phyloP scores from a whole-genome alignment of 2,888 invertebrate genomes.

The Carterocephalus palaemon region DNA sequence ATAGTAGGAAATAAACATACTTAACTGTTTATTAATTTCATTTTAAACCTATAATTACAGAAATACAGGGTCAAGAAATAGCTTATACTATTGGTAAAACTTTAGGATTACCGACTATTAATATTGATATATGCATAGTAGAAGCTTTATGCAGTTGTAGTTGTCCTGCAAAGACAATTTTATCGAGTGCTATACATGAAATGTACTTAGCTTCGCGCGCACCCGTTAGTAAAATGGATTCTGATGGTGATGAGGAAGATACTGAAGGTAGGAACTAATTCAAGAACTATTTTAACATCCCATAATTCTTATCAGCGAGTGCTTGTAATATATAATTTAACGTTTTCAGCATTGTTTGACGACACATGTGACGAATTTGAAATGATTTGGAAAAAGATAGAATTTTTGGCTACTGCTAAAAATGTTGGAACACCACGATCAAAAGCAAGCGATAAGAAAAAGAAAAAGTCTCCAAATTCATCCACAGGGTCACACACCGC shows the following conservation, averaged over 20 bases:
- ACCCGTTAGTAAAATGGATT: conserved; percentile 33
- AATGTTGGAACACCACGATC: conserved; percentile 56
- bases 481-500: conserved; percentile 48
- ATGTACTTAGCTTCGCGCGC: conserved; percentile 44
- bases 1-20: no score
- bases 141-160: conserved; percentile 58
- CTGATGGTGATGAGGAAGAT: conserved; percentile 36
- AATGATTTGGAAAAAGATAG: conserved; percentile 51
- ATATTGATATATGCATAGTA: conserved; percentile 71
- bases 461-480: conserved; percentile 49
- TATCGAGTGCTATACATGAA: conserved; percentile 51
- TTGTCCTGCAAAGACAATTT: conserved; percentile 44
- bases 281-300: not conserved
- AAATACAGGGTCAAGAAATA: conserved; percentile 61
- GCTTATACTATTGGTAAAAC: conserved; percentile 62
- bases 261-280: conserved; percentile 41
- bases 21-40: no score
- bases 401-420: conserved; percentile 48
- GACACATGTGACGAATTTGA: conserved; percentile 56
- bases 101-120: conserved; percentile 65
- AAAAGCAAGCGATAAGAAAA: conserved; percentile 59
- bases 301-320: conserved; percentile 1
- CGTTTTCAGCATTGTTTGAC: conserved; percentile 41
- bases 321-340: conserved; percentile 3
- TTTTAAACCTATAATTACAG: conserved; percentile 45